Conservation (phyloP, 2,888 invertebrate genomes). For the Caenorhabditis sp. region DNA sequence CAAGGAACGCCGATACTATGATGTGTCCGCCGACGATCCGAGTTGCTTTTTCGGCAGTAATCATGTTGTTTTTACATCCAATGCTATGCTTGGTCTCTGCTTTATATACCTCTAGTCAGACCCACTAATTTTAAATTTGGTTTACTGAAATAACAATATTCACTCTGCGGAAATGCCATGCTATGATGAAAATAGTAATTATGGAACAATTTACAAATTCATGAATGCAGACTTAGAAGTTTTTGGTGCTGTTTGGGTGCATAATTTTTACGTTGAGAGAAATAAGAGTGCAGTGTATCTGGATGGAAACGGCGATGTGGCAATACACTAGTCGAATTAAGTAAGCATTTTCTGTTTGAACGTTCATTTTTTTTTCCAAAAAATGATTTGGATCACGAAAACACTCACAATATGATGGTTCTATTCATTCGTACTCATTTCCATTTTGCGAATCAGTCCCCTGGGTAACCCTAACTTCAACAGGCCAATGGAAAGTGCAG, state of each 20-base stretch:
- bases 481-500: too few species aligned
- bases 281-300: too few species aligned
- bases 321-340: too few species aligned
- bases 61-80: background rate
- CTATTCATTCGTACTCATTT: too few species aligned
- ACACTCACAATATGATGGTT: too few species aligned
- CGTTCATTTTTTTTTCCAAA: too few species aligned
- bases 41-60: slow-evolving; percentile 20
- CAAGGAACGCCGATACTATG: slow-evolving; percentile 11
- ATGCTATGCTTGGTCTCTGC: background rate
- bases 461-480: too few species aligned
- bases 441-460: too few species aligned
- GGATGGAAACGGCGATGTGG: too few species aligned
- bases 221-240: slow-evolving; percentile 17
- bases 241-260: slow-evolving; percentile 13
- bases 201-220: background rate
- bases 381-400: too few species aligned
- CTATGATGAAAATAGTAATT: background rate
- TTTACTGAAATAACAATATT: background rate
- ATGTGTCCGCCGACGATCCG: slow-evolving; percentile 17
- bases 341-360: too few species aligned
- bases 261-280: background rate
- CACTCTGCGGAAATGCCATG: slow-evolving; percentile 4
- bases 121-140: slow-evolving; percentile 24
- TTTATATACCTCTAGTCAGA: slow-evolving; percentile 20